These are phyloP conservation scores for Poecilia wingei DNA, from an alignment of 2,797 vertebrate genomes.

Conservation along the genomic window DNA sequence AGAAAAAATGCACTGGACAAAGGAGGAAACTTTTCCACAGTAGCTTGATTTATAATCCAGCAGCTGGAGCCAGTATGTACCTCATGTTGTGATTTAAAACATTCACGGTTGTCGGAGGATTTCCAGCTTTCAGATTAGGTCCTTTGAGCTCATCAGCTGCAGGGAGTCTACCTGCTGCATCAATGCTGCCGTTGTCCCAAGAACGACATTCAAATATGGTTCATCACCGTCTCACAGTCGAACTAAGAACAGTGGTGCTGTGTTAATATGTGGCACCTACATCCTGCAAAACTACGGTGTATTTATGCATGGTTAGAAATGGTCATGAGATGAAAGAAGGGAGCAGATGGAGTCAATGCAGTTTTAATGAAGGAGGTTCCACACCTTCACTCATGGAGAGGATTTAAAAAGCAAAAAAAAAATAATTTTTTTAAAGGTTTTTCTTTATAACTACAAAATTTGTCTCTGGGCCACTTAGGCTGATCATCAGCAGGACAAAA, in stretches of 20 bases:
- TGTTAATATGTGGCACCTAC: constrained; percentile 40
- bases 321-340: constrained; percentile 37
- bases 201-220: constrained; percentile 42
- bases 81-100: constrained; percentile 7
- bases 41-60: neutral
- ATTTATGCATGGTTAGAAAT: constrained; percentile 25
- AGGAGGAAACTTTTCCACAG: neutral
- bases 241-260: constrained; percentile 44
- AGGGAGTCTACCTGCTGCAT: constrained; percentile 22
- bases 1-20: neutral
- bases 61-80: neutral
- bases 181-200: constrained; percentile 60
- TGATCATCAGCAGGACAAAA: constrained; percentile 22
- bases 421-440: constrained; percentile 3
- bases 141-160: constrained; percentile 48
- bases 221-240: constrained; percentile 45
- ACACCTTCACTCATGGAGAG: constrained; percentile 22
- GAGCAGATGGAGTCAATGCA: constrained; percentile 53
- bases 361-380: constrained; percentile 43
- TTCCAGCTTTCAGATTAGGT: constrained; percentile 8
- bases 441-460: constrained; percentile 8
- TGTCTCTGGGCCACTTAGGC: constrained; percentile 18
- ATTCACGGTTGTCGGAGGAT: constrained; percentile 9
- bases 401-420: constrained; percentile 21
- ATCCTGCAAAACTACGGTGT: constrained; percentile 13